These are phyloP conservation scores for Rhorus exstirpatorius DNA, from an alignment of 2,888 invertebrate genomes.

Conservation along the genomic window DNA sequence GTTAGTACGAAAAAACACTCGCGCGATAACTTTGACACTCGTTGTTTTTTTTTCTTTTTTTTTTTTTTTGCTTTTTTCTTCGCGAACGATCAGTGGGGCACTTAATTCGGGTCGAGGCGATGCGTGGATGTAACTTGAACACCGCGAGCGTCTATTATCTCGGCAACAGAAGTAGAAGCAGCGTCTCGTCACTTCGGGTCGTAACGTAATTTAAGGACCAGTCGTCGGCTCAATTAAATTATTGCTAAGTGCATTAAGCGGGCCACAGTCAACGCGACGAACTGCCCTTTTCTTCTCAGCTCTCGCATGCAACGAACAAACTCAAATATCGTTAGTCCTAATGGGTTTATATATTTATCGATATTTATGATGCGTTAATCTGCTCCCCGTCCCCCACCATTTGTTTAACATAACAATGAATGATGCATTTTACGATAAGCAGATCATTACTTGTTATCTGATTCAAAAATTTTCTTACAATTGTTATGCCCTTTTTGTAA, in stretches of 20 bases:
- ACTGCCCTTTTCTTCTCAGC: conserved; percentile 74
- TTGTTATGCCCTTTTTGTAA: too few species aligned
- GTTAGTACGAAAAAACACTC: too few species aligned
- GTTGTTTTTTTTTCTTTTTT: too few species aligned
- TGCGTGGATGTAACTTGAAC: conserved; percentile 63
- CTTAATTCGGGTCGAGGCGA: conserved; percentile 25
- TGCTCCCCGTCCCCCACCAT: neutral
- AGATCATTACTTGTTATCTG: too few species aligned
- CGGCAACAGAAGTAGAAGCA: conserved; percentile 64
- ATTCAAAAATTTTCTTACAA: too few species aligned
- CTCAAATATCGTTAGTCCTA: conserved; percentile 84
- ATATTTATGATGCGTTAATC: conserved; percentile 14
- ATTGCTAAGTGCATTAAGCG: conserved; percentile 86
- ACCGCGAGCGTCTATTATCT: conserved; percentile 68
- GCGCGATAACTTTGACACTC: too few species aligned
- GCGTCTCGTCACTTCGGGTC: conserved; percentile 74
- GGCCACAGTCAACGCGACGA: conserved; percentile 70
- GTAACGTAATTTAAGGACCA: conserved; percentile 75
- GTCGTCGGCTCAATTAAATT: conserved; percentile 84
- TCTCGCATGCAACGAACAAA: conserved; percentile 46
- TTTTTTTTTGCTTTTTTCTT: neutral
- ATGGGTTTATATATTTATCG: conserved; percentile 77
- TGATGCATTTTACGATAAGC: too few species aligned
- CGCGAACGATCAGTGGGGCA: neutral
- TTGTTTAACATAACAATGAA: too few species aligned